A percentile compares a stretch with the other conserved stretches of the same genome.
Evolutionary conservation across 2,797 vertebrate genomes (phyloP).

Genomic region (Echiichthys vipera): DNA sequence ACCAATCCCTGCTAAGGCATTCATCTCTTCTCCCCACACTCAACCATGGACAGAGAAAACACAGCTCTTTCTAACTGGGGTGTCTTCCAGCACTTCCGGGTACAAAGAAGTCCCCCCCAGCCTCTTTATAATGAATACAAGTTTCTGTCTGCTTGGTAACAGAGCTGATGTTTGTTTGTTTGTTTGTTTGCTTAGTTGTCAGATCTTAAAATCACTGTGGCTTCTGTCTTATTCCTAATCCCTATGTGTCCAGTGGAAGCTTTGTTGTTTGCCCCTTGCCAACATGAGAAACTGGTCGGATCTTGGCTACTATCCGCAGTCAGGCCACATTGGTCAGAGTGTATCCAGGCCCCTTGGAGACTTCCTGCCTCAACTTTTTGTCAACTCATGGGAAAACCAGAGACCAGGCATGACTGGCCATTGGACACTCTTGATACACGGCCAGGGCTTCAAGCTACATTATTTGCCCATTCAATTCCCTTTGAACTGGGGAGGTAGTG

Average conservation of each 20-base stretch:
- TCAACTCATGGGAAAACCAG: conserved; percentile 73
- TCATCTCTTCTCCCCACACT: too few species aligned
- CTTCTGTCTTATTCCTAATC: conserved; percentile 50
- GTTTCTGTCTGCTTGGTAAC: conserved; percentile 1
- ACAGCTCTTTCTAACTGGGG: too few species aligned
- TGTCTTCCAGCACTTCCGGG: too few species aligned
- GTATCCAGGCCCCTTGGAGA: conserved; percentile 59
- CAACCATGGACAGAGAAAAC: too few species aligned
- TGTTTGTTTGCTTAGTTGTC: conserved; percentile 31
- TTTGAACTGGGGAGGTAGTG: conserved; percentile 1
- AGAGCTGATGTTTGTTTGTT: conserved; percentile 26
- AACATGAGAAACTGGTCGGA: conserved; percentile 57
- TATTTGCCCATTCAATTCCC: conserved; percentile 19
- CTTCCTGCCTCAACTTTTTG: conserved; percentile 75
- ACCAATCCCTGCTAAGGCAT: too few species aligned
- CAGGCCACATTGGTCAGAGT: conserved; percentile 59
- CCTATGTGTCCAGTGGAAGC: conserved; percentile 35
- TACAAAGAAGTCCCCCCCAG: too few species aligned
- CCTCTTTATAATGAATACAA: background rate
- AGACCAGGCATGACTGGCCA: conserved; percentile 47
- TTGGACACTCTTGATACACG: conserved; percentile 35
- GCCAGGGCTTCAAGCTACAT: conserved; percentile 35
- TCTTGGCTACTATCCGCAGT: conserved; percentile 63
- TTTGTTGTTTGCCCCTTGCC: conserved; percentile 52
- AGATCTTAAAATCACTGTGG: conserved; percentile 11